Conservation (phyloP, 2,888 invertebrate species). For the Aporophyla lueneburgensis region DNA sequence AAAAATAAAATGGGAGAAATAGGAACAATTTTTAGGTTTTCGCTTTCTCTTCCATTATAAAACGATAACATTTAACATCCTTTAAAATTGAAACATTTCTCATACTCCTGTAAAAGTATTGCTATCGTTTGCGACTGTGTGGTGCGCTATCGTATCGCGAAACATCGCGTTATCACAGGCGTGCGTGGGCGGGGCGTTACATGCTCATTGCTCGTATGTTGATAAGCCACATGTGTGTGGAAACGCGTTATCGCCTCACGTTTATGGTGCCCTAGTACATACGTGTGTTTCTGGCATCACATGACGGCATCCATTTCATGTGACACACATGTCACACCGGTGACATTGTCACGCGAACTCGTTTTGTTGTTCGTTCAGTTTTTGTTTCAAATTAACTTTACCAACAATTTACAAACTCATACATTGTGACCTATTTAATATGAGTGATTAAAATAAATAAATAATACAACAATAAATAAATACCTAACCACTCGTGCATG, state of each 20-base stretch:
- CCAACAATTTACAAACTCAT: neutral
- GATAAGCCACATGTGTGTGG: conserved; percentile 66
- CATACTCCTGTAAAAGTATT: neutral
- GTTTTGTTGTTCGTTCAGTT: conserved; percentile 53
- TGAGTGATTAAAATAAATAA: neutral
- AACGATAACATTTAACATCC: neutral
- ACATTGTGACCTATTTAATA: neutral
- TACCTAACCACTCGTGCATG: neutral
- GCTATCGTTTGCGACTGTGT: neutral
- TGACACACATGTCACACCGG: conserved; percentile 67
- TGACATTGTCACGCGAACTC: conserved; percentile 57
- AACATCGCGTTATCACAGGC: conserved; percentile 49
- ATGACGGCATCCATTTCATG: conserved; percentile 80
- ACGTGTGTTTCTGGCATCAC: conserved; percentile 80
- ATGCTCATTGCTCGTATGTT: conserved; percentile 41
- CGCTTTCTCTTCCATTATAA: neutral
- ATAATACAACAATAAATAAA: neutral
- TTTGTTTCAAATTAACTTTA: neutral
- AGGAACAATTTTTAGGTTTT: neutral
- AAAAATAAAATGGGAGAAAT: neutral
- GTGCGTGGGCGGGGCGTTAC: conserved; percentile 43
- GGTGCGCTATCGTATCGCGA: conserved; percentile 29
- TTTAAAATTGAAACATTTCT: neutral
- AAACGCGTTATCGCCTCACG: conserved; percentile 56
- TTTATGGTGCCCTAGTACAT: conserved; percentile 79